Base-by-base conservation (phyloP, 1,140 invertebrate genomes). In the Drosophila seguyi region DNA sequence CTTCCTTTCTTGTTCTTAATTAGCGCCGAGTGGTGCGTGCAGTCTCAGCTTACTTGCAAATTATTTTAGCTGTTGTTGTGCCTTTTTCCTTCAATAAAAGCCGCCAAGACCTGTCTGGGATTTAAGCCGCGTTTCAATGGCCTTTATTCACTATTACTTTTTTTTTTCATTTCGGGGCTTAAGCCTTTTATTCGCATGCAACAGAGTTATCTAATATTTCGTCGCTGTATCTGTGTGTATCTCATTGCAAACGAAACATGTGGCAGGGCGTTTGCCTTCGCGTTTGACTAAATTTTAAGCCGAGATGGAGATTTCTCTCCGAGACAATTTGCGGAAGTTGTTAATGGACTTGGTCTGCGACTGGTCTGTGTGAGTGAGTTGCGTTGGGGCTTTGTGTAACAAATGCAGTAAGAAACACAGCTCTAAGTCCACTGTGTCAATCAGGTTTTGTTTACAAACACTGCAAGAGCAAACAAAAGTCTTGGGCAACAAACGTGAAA, bases 241-340 rank as follows among this genome's bases (percentile, higher is more conserved):
- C 53, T 39, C 42, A 52, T 69, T 68, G 59, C 74, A 81, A 81
- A 60, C 52, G 61, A 78, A 82, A 78, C 79, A 78, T 78, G 58
- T 79, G 75, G 75, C 78, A 83, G 81, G 78, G 74, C 58, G 69
- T 81, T 76, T 67, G 78, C 83, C 83, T 86, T 88, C 79, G 84
- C 83, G 75, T 76, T 88, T 86, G 84, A 88, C 84, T 86, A 83
- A 87, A 82, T 86, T 82, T 82, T 61, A 87, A 79, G 83, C 83
- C 62, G 56, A 57, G 69, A 75, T 66, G 61, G 60, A 85, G 65
- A 87, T 86, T 74, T 80, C 75, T 63, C 59, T 13, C 50, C 16
- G 50, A 67, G 47, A 76, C 73, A 77, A 77, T 88, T 86, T 86
- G 69, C 84, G 83, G 83, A 88, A 83, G 75, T 79, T 86, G 79